Conservation (phyloP, 2,888 invertebrate genomes). For the Xylota segnis region DNA sequence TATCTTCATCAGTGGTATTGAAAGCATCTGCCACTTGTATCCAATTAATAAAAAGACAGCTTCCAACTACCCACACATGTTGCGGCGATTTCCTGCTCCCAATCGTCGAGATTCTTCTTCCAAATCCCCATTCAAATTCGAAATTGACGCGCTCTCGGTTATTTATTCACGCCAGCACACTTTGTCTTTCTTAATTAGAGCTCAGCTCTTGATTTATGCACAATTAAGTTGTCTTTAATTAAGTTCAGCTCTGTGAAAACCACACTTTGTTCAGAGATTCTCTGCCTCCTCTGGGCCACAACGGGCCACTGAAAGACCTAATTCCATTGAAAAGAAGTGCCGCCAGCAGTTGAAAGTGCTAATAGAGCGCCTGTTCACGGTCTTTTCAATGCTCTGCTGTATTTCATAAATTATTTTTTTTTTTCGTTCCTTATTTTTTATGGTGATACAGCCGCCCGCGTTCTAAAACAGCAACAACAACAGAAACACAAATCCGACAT, state of each 20-base stretch:
- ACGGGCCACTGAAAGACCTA: slow-evolving; percentile 13
- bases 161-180: slow-evolving; percentile 63
- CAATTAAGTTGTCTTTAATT: slow-evolving; percentile 68
- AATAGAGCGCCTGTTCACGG: slow-evolving; percentile 64
- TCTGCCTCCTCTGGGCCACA: not conserved
- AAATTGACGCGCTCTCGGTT: slow-evolving; percentile 56
- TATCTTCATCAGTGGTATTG: slow-evolving; percentile 49
- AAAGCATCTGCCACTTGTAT: slow-evolving; percentile 58
- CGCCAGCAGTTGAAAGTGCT: slow-evolving; percentile 49
- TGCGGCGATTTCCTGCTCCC: slow-evolving; percentile 43
- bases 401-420: slow-evolving; percentile 44
- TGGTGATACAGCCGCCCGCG: slow-evolving; percentile 39
- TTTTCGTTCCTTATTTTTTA: slow-evolving; percentile 7
- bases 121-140: slow-evolving; percentile 54
- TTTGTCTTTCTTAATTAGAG: slow-evolving; percentile 70
- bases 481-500: slow-evolving; percentile 78
- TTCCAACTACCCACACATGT: slow-evolving; percentile 45
- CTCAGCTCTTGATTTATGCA: slow-evolving; percentile 67
- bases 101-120: slow-evolving; percentile 23
- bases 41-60: slow-evolving; percentile 60
- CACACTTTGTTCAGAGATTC: slow-evolving; percentile 21
- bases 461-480: slow-evolving; percentile 31
- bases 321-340: slow-evolving; percentile 46
- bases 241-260: slow-evolving; percentile 64
- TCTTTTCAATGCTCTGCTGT: slow-evolving; percentile 23